Base-by-base conservation (phyloP, 1,140 invertebrate species). In the Drosophila equinoxialis region DNA sequence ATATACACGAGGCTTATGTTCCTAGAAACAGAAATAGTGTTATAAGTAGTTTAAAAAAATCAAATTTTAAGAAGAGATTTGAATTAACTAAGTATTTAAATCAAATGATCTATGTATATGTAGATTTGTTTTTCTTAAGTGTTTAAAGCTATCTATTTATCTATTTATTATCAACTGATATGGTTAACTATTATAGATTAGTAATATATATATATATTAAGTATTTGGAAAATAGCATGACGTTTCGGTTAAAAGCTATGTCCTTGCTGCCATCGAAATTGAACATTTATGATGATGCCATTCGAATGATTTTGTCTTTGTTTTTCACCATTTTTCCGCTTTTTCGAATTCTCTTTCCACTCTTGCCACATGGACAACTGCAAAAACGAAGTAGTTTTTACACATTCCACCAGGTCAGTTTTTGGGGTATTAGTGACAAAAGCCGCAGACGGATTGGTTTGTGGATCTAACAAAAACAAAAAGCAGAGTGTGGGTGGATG, bases 381-480 rank as follows among this genome's bases (percentile, higher is more conserved):
- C 17, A 51, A 23, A 51, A 11, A 51, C 45, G 45, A 11, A 51
- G 20, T 23, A 10, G 17, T 51, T 51, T 20, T 51, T 51, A 51
- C 45, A 51, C 17, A 76, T 75, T 74, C 72, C 60, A 74, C 14
- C 54, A 51, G 45, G 45, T 51, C 45, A 23, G 45, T 51, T 51
- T 51, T 51, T 51, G 20, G 45, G 55, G 59, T 60, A 77, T 77
- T 77, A 77, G 74, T 61, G 74, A 76, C 58, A 77, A 76, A 77
- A 77, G 64, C 74, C 74, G 74, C 74, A 77, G 73, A 77, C 74
- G 68, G 74, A 77, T 77, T 74, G 70, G 59, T 62, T 51, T 65
- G 61, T 42, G 41, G 57, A 63, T 42, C 45, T 51, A 51, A 51
- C 45, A 51, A 51, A 51, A 51, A 51, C 45, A 51, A 51, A 51